Conservation (phyloP, 2,888 invertebrate genomes). For the Pseudoips prasinana region DNA sequence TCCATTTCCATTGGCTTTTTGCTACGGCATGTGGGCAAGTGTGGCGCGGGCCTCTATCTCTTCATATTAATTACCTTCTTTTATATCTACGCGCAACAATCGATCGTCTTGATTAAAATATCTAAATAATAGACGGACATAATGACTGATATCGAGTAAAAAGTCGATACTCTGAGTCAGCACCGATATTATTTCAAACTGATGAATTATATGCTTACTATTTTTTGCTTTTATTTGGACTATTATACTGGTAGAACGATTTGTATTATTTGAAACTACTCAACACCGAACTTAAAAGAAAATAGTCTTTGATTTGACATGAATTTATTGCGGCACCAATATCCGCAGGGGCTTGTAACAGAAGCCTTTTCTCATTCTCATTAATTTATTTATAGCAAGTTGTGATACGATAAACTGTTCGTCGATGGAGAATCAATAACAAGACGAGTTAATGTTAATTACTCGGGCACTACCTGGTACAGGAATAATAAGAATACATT, state of each 20-base stretch:
- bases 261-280: too few relatives aligned
- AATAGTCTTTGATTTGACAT: too few relatives aligned
- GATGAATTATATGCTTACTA: slow-evolving; percentile 4
- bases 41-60: slow-evolving; percentile 54
- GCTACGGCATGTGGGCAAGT: slow-evolving; percentile 72
- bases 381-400: slow-evolving; percentile 15
- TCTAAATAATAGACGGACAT: slow-evolving; percentile 70
- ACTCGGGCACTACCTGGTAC: slow-evolving; percentile 40
- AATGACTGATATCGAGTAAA: slow-evolving; percentile 56
- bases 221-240: neutral
- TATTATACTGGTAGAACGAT: neutral
- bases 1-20: slow-evolving; percentile 74
- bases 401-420: slow-evolving; percentile 22
- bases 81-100: slow-evolving; percentile 70
- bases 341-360: slow-evolving; percentile 2
- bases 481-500: slow-evolving; percentile 35
- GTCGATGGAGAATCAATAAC: slow-evolving; percentile 27
- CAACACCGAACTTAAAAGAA: too few relatives aligned
- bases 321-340: too few relatives aligned
- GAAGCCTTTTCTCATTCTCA: slow-evolving; percentile 9
- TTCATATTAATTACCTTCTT: slow-evolving; percentile 79
- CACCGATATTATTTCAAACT: slow-evolving; percentile 29
- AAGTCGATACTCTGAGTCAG: slow-evolving; percentile 46
- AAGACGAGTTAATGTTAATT: slow-evolving; percentile 38
- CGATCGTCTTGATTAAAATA: slow-evolving; percentile 79